Evolutionary conservation across 2,888 invertebrate species (phyloP), one percentile per base, ranked within the genome.

Genomic region (Ferrisia virgata): DNA sequence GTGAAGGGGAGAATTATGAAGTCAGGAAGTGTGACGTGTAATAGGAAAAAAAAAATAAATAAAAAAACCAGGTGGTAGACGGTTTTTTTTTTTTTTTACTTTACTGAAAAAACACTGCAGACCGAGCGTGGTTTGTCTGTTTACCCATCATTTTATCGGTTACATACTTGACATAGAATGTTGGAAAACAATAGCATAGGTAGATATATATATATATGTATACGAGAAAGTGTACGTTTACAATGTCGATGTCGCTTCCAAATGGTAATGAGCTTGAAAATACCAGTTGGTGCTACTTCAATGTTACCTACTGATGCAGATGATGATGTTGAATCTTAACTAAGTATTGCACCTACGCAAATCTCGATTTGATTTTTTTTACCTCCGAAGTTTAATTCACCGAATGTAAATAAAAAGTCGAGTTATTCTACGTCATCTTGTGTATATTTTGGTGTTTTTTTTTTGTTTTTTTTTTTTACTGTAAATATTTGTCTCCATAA

Each of bases 21-120:
- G 53, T 81, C 81, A 81, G 81, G 81, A 81, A 81, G 53, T 81
- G 81, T 81, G 81, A 81, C 81, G 81, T 81, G 53, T 81, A n/a
- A n/a, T 81, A 15, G 25, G 22, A 43, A 39, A 47, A 47, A 47
- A 47, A 4, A 11, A 40, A 43, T 8, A 43, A 39, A 47, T 18
- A 47, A 47, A 4, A 11, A 40, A 43, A 79, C 81, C 81, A 81
- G 81, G 81, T 81, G 81, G 53, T 53, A 81, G 81, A 81, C 81
- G 81, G 81, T 81, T 81, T 40, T 53, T 72, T 33, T 72, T 6
- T 5, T 5, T 18, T n/a, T n/a, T n/a, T n/a, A n/a, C n/a, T n/a
- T 11, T 53, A 53, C 72, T 33, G 36, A 33, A 72, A 72, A 72
- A 4, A 36, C 22, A 5, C 0, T n/a, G n/a, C n/a, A n/a, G n/a